Evolutionary conservation across 2,888 invertebrate species (phyloP), one percentile per base, ranked within the genome.

Genomic region (Brachycybe producta): DNA sequence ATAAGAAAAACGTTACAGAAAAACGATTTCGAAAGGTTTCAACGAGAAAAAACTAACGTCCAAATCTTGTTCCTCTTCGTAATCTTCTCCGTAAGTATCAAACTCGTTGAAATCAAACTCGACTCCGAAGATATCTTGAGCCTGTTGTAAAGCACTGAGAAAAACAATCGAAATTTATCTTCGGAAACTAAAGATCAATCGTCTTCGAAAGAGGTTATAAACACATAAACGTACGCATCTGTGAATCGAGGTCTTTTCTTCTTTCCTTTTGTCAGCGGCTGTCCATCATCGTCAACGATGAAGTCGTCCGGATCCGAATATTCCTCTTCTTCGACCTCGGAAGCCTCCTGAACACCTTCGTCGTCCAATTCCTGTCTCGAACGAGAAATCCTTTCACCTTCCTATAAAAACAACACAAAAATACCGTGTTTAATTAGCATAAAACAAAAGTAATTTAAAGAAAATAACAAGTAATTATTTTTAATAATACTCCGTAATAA

Each of bases 91-190:
- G 62, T 84, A 85, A 62, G 85, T 85, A 48, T 81, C 80, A 67
- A 90, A 85, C 58, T 90, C 88, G 53, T 87, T 87, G 63, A 84
- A 90, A 63, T 90, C 94, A 69, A 97, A 95, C 66, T 97, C 97
- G n/a, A 95, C 92, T 26, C 97, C 98, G 65, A 98, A 98, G 57
- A 97, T 92, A 65, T 98, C 97, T 67, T 95, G 94, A 48, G 97
- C 98, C 67, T 97, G 91, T 77, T 95, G 94, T 17, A 95, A 71
- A 0, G 87, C 86, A 11, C 80, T 85, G 64, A 26, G n/a, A 62
- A 60, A 21, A 30, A n/a, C 11, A 24, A 34, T 11, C 5, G 24
- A 17, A 49, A 46, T 13, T 30, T 27, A 34, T 17, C 27, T 43
- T 55, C 41, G 51, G 13, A 3, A 52, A 47, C 3, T 38, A 24